Evolutionary conservation across 2,797 vertebrate species (phyloP), one percentile per base, ranked within the genome.

Genomic region (Silurus lanzhouensis): DNA sequence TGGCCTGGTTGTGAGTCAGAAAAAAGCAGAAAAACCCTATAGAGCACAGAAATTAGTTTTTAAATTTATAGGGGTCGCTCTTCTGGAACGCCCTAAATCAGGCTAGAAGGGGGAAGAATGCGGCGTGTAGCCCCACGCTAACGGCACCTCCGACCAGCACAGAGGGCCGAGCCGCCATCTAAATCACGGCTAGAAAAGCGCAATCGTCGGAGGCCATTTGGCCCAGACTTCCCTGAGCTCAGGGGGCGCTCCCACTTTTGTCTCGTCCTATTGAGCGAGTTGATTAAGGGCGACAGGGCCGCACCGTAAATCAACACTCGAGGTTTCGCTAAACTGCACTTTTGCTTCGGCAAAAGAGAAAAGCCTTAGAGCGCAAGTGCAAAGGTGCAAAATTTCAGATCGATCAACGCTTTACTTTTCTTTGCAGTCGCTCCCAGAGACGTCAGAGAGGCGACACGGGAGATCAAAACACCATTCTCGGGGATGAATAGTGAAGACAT

Each of bases 121-220:
- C 95, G 95, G 95, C 94, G 95, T 95, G 94, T 96, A 97, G 96
- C 96, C 95, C 92, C 92, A 94, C 95, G 95, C 94, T 95, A 95
- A 95, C 92, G 95, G 93, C 92, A 94, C 95, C 94, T 95, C 95
- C 95, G 94, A 94, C 96, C 94, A 85, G 93, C 94, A 93, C 94
- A 96, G 95, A 95, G 94, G 95, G 94, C 94, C 90, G 89, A 91
- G 92, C 95, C 95, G 96, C 96, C 96, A 96, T 95, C 97, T 98
- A 99, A 99, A 99, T 99, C 97, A 98, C 92, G 85, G 91, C 94
- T 94, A 96, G 96, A 97, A 97, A 87, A 97, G 97, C 95, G 96
- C 96, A 95, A 96, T 95, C 96, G 96, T 97, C 95, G 95, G 95
- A 93, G 93, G 94, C 95, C 94, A 95, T 94, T 97, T 98, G 97